These are phyloP conservation scores for Diarsia rubi DNA, from an alignment of 2,888 invertebrate species.

Conservation along the genomic window DNA sequence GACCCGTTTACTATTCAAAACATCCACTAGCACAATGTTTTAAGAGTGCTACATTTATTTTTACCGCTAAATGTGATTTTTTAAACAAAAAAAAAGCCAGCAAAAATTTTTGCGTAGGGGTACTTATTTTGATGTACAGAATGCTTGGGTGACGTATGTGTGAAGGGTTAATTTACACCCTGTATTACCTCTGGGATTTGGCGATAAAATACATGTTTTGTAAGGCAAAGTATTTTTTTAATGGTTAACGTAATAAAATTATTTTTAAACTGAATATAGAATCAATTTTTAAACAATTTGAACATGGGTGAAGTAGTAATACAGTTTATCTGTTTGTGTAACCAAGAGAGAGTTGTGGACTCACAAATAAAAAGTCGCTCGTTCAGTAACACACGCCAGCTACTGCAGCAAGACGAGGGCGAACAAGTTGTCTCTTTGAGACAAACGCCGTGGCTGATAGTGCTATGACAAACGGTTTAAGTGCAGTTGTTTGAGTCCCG, in stretches of 20 bases:
- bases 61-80: too few species aligned
- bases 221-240: not conserved
- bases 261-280: not conserved
- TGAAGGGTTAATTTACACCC: too few species aligned
- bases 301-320: not conserved
- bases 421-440: not conserved
- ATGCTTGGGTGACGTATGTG: too few species aligned
- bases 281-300: not conserved
- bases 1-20: too few species aligned
- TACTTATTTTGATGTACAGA: too few species aligned
- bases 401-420: not conserved
- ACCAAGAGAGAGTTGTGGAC: not conserved
- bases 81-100: too few species aligned
- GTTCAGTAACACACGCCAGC: not conserved
- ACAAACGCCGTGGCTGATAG: conserved; percentile 6
- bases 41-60: too few species aligned
- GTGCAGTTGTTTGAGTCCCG: conserved; percentile 12
- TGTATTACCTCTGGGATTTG: too few species aligned
- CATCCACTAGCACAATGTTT: too few species aligned
- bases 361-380: conserved; percentile 4
- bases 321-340: not conserved
- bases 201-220: not conserved
- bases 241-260: too few species aligned
- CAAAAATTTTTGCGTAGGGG: too few species aligned
- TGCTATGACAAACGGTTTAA: conserved; percentile 8